Base-by-base conservation (phyloP, 2,888 invertebrate species). In the Smittia sp. region DNA sequence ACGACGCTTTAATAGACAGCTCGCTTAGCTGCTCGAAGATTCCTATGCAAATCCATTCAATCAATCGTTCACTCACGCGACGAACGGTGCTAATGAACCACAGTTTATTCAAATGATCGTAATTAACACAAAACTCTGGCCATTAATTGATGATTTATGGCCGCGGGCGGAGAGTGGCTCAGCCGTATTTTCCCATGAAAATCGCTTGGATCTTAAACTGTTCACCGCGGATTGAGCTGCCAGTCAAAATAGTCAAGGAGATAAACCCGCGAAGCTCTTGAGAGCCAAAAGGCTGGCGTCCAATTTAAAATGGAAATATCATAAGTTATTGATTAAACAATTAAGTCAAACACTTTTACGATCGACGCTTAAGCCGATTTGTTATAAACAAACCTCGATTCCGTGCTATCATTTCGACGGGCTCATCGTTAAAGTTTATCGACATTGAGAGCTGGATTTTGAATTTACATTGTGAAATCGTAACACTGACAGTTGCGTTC, bases 261-360 rank as follows among this genome's bases (percentile, higher is more conserved):
- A 58, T 58, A 58, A 58, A 58, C 18, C 7, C 15, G 22, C 6
- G 22, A 58, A 13, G n/a, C 39, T 46, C 32, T 32, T 32, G 9
- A 32, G 32, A 46, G 15, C 18, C 22, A 24, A 27, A 13, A 63
- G 63, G n/a, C 1, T 63, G 63, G 63, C 20, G 13, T n/a, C 46
- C 69, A 54, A 69, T 69, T 69, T 69, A 69, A 69, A 69, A 69
- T 69, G 69, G 69, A 69, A 69, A 69, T 69, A 27, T 69, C 25
- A 69, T 69, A 69, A 69, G 46, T 69, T 69, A 69, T 69, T 54
- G 69, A 54, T 69, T 15, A 54, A 54, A 27, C 54, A 69, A 69
- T 69, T 69, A 69, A 69, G 27, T 54, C 69, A 69, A 67, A 67
- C 32, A 54, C 11, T 69, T 67, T 69, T 69, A 69, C 54, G 69